phyloP scores from a whole-genome alignment of 37 sponge, comb jelly and placozoan genomes.

The Spongia lamella region DNA sequence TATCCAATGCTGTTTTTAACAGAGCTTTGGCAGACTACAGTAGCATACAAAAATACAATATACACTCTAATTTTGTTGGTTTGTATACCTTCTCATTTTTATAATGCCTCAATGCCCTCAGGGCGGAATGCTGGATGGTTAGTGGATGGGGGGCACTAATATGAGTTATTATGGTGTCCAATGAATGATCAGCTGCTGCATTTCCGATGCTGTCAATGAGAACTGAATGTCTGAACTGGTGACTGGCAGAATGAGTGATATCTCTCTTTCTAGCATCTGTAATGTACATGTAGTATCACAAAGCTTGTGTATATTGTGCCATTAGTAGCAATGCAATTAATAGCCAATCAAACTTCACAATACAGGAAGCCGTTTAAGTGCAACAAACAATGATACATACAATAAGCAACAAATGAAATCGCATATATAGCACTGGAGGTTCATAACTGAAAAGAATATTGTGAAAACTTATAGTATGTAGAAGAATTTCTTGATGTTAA shows the following conservation, averaged over 20 bases:
- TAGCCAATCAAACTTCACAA: too few relatives aligned
- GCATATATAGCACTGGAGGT: too few relatives aligned
- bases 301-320: not conserved
- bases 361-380: too few relatives aligned
- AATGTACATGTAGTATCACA: too few relatives aligned
- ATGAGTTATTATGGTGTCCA: constrained; percentile 11
- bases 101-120: constrained; percentile 52
- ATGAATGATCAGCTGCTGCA: constrained; percentile 28
- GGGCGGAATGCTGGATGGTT: constrained; percentile 46
- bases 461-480: too few relatives aligned
- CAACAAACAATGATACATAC: too few relatives aligned
- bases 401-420: too few relatives aligned
- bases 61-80: not conserved
- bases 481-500: too few relatives aligned
- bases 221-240: constrained; percentile 15
- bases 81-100: constrained; percentile 35
- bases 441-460: too few relatives aligned
- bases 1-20: constrained; percentile 8
- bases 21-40: constrained; percentile 52
- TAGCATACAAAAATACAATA: not conserved
- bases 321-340: not conserved
- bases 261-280: too few relatives aligned
- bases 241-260: not conserved
- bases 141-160: not conserved
- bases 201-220: constrained; percentile 65